Evolutionary conservation across 2,797 vertebrate species (phyloP), one percentile per base, ranked within the genome.

Genomic region (Eupleurogrammus muticus): DNA sequence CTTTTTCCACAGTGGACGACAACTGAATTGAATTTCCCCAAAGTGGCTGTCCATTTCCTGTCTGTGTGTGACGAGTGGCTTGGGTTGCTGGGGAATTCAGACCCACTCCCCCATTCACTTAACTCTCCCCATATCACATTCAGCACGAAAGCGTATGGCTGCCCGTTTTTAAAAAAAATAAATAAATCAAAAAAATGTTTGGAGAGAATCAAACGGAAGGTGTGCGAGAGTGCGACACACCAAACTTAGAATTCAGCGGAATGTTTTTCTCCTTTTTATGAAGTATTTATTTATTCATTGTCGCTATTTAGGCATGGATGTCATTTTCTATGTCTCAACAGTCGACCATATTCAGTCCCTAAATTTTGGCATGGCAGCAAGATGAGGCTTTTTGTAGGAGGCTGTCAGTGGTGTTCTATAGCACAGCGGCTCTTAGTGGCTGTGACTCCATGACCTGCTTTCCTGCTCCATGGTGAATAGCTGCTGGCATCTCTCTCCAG

Each of bases 11-110:
- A 89, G 88, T 73, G 88, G 89, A 91, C 83, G 87, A 92, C 85
- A 79, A 90, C 90, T 77, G 90, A 93, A 94, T 93, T 93, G 90
- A 91, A 92, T 94, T 93, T 90, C 88, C 85, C 85, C 90, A 93
- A 94, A 94, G 93, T 93, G 92, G 87, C 87, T 92, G 91, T 94
- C 92, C 92, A 93, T 93, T 93, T 94, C 92, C 91, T 93, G 90
- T 90, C 91, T 91, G 76, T 69, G 76, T 92, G 87, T 92, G 91
- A 92, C 86, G 87, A 87, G 88, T 92, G 89, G 91, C 90, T 77
- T 69, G 65, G 82, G 80, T 75, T 89, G 90, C 90, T 54, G 79
- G 82, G 79, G 89, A 86, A 82, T 87, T 90, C 87, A 85, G 80
- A 92, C 75, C 86, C 88, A 89, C 85, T 91, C 82, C 84, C 77